These are phyloP conservation scores for Perca flavescens DNA, from an alignment of 2,113 vertebrate species.

Conservation along the genomic window DNA sequence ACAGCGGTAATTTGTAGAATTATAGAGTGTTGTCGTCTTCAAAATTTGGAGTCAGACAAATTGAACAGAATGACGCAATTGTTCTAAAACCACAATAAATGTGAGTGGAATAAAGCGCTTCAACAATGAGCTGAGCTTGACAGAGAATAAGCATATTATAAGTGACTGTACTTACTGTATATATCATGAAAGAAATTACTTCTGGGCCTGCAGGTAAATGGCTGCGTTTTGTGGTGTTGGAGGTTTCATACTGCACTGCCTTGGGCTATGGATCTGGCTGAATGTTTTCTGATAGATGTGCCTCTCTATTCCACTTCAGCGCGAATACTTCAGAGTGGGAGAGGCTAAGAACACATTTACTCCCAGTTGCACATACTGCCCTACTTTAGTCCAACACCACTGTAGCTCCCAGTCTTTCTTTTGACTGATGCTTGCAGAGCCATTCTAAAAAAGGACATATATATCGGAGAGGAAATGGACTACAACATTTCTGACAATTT, in stretches of 20 bases:
- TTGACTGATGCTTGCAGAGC: slow-evolving; percentile 48
- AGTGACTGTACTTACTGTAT: slow-evolving; percentile 22
- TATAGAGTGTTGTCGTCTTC: not conserved
- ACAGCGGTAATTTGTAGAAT: slow-evolving; percentile 4
- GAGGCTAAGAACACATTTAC: slow-evolving; percentile 70
- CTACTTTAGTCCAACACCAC: slow-evolving; percentile 64
- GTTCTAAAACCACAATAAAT: not conserved
- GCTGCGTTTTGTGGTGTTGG: slow-evolving; percentile 45
- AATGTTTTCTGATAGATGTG: slow-evolving; percentile 76
- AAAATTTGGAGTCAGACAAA: not conserved
- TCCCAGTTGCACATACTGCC: slow-evolving; percentile 71
- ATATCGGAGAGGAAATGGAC: slow-evolving; percentile 45
- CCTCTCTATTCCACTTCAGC: slow-evolving; percentile 61
- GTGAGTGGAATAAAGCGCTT: not conserved
- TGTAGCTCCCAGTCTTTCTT: slow-evolving; percentile 47
- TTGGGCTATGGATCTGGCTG: slow-evolving; percentile 67
- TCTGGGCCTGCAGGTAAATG: slow-evolving; percentile 25
- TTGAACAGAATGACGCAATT: not conserved
- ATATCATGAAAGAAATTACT: slow-evolving; percentile 26
- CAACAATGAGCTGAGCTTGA: not conserved
- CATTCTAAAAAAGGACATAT: slow-evolving; percentile 21
- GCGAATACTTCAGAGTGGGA: slow-evolving; percentile 67
- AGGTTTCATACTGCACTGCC: slow-evolving; percentile 51
- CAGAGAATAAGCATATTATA: not conserved
- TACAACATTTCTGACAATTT: slow-evolving; percentile 33